A percentile compares a stretch with the other conserved stretches of the same genome.
Conservation (phyloP, 2,113 vertebrate species). For the Stomatorhinus ivindoensis region DNA sequence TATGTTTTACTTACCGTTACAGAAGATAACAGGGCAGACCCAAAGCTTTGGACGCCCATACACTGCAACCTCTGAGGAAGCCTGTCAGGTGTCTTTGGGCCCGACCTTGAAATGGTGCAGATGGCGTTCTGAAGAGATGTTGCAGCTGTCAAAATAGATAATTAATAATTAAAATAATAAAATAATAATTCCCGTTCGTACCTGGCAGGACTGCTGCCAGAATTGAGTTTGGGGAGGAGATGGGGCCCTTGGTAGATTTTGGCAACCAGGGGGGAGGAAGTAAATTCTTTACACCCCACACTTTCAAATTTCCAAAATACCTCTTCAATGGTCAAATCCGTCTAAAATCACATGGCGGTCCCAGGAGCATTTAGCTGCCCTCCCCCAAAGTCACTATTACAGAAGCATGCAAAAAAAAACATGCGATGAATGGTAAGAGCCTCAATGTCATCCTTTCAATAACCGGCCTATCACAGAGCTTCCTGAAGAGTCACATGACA, state of each 20-base stretch:
- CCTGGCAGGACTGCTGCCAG: background rate
- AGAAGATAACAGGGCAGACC: background rate
- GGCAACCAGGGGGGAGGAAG: background rate
- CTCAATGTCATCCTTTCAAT: background rate
- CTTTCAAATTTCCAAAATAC: background rate
- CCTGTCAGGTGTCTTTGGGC: background rate
- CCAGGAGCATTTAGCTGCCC: background rate
- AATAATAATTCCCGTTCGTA: no score
- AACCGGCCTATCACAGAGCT: background rate
- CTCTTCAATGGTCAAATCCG: background rate
- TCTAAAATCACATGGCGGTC: background rate
- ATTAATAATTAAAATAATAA: no score
- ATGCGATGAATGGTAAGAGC: background rate
- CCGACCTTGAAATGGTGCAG: background rate
- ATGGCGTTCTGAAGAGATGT: background rate
- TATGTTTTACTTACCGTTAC: background rate
- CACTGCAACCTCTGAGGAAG: background rate
- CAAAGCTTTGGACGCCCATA: background rate
- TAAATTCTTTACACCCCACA: background rate
- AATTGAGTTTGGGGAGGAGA: background rate
- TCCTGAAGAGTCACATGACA: background rate
- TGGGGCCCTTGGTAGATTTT: background rate
- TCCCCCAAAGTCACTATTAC: background rate
- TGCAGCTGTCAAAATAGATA: background rate
- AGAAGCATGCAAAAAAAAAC: background rate